These are phyloP conservation scores for Simalia tracyae DNA, from an alignment of 2,797 vertebrate genomes.

Conservation along the genomic window DNA sequence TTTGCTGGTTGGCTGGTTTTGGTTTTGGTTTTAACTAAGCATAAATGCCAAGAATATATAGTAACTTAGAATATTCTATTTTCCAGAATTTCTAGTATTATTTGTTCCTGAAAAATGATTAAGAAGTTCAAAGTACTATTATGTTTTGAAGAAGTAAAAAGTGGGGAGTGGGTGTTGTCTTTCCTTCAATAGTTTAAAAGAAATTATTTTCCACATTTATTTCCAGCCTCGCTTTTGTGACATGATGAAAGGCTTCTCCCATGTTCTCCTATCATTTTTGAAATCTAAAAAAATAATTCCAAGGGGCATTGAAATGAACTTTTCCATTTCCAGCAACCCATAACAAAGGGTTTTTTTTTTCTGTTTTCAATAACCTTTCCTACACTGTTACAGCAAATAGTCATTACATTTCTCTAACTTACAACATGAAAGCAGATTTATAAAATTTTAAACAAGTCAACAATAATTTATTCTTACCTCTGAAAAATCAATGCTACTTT, in stretches of 20 bases:
- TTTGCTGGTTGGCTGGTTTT: neutral
- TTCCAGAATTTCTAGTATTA: neutral
- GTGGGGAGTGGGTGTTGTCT: neutral
- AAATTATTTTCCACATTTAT: constrained; percentile 18
- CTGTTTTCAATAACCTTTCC: constrained; percentile 13
- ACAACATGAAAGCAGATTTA: constrained; percentile 22
- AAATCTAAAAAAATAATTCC: constrained; percentile 44
- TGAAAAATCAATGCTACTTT: neutral
- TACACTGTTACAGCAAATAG: constrained; percentile 26
- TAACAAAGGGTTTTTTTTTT: constrained; percentile 15
- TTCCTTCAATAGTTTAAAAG: neutral
- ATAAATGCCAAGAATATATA: neutral
- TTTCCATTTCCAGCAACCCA: constrained; percentile 41
- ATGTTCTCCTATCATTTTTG: constrained; percentile 18
- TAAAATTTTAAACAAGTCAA: constrained; percentile 22
- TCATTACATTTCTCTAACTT: neutral
- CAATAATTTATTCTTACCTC: neutral
- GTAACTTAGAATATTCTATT: constrained; percentile 9
- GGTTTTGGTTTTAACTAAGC: neutral
- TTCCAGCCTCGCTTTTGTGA: neutral
- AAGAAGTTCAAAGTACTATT: neutral
- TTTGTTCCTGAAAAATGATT: neutral
- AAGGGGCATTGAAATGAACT: constrained; percentile 35
- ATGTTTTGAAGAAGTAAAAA: neutral
- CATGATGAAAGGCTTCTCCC: neutral